Conservation (phyloP, 2,888 invertebrate species). For the Netelia virgata region DNA sequence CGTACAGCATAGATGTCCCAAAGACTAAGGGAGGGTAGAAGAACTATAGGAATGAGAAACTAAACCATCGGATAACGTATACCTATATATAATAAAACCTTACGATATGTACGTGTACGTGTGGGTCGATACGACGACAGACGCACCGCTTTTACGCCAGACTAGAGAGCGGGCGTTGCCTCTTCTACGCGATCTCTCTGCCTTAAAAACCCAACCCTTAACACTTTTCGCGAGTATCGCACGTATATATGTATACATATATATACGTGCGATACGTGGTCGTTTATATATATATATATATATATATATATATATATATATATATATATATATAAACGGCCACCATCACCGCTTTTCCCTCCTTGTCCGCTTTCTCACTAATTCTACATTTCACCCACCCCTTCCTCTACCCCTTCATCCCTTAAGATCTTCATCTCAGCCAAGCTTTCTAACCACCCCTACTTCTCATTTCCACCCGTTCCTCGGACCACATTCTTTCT, state of each 20-base stretch:
- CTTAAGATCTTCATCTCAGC: neutral
- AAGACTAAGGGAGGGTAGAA: slow-evolving; percentile 10
- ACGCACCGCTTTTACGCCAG: slow-evolving; percentile 58
- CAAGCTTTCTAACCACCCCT: neutral
- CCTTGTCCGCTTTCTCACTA: slow-evolving; percentile 39
- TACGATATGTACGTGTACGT: slow-evolving; percentile 17
- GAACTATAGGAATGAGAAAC: slow-evolving; percentile 18
- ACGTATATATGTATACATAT: neutral
- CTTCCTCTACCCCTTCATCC: neutral
- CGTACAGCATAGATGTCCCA: slow-evolving; percentile 21
- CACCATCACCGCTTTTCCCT: neutral
- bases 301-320: too few relatives aligned
- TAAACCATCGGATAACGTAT: neutral
- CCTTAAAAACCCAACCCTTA: slow-evolving; percentile 24
- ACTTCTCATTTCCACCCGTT: neutral
- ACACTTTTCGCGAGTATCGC: slow-evolving; percentile 17
- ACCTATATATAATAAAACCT: neutral
- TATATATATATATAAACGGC: too few relatives aligned
- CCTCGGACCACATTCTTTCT: neutral
- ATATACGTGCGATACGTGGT: too few relatives aligned
- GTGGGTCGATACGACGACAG: slow-evolving; percentile 72
- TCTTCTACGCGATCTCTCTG: slow-evolving; percentile 56
- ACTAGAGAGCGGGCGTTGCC: slow-evolving; percentile 67
- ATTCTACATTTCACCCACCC: slow-evolving; percentile 26
- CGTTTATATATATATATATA: neutral